Evolutionary conservation across 2,797 vertebrate genomes (phyloP).

Genomic region (Sebastes itinus): DNA sequence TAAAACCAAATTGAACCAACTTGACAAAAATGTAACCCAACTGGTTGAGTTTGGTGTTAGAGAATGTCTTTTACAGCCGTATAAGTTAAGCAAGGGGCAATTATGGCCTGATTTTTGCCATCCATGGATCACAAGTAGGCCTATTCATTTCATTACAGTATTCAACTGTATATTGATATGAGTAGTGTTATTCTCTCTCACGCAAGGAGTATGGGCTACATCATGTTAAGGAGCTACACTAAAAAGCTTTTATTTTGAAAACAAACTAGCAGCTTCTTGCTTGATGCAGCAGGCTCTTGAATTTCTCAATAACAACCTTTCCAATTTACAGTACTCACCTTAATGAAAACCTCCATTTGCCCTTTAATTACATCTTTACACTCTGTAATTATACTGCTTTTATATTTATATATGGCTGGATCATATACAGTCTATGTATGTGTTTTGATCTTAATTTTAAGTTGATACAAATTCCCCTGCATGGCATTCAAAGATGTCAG

Average conservation of each 20-base stretch:
- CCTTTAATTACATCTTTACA: background rate
- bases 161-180: background rate
- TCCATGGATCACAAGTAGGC: too few relatives aligned
- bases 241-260: slow-evolving; percentile 36
- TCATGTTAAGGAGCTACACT: background rate
- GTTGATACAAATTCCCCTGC: background rate
- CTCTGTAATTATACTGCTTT: background rate
- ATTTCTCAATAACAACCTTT: background rate
- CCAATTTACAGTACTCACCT: background rate
- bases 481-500: background rate
- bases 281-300: background rate
- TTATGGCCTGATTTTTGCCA: too few relatives aligned
- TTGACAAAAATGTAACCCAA: background rate
- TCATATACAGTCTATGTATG: background rate
- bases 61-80: background rate
- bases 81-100: background rate
- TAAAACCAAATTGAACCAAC: background rate
- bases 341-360: background rate
- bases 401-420: background rate
- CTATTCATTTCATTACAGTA: background rate
- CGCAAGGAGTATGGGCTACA: too few relatives aligned
- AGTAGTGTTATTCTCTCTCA: background rate
- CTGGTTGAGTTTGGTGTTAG: background rate
- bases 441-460: background rate
- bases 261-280: background rate